Conservation (phyloP, 2,113 vertebrate species). For the Colius striatus region DNA sequence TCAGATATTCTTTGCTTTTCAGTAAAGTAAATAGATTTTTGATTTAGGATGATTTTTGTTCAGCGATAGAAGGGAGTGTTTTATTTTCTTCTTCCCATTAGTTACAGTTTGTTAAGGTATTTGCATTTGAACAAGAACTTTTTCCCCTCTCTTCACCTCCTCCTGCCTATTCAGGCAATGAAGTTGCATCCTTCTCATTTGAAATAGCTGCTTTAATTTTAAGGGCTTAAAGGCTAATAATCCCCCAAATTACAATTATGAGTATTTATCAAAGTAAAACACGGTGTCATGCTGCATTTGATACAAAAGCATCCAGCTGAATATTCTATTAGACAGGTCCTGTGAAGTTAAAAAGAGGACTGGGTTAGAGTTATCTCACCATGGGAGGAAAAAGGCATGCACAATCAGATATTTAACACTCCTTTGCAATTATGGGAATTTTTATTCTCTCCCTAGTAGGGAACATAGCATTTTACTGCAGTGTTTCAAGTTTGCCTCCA, state of each 20-base stretch:
- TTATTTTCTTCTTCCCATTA: conserved; percentile 17
- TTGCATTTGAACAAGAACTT: conserved; percentile 58
- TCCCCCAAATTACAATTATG: conserved; percentile 72
- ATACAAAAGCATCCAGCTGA: conserved; percentile 66
- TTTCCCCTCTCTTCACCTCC: not conserved
- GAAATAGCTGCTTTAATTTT: not conserved
- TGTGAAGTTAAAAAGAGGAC: conserved; percentile 69
- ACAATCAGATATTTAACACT: conserved; percentile 84
- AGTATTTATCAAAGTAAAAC: conserved; percentile 74
- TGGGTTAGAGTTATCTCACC: conserved; percentile 70
- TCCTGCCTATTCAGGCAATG: conserved; percentile 34
- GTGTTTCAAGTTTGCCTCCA: conserved; percentile 81
- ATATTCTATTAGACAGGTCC: conserved; percentile 63
- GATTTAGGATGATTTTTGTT: conserved; percentile 38
- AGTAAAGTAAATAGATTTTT: conserved; percentile 56
- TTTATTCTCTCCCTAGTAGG: conserved; percentile 78
- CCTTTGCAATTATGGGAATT: conserved; percentile 79
- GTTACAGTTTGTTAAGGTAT: conserved; percentile 52
- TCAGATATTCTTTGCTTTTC: conserved; percentile 1
- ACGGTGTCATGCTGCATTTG: conserved; percentile 71
- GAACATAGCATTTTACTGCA: conserved; percentile 75
- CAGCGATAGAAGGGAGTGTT: not conserved
- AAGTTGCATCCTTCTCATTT: conserved; percentile 15
- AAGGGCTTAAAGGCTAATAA: conserved; percentile 65
- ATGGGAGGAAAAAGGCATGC: conserved; percentile 70